These are phyloP conservation scores for Trematocara macrostoma DNA, from an alignment of 2,113 vertebrate genomes.

Conservation along the genomic window DNA sequence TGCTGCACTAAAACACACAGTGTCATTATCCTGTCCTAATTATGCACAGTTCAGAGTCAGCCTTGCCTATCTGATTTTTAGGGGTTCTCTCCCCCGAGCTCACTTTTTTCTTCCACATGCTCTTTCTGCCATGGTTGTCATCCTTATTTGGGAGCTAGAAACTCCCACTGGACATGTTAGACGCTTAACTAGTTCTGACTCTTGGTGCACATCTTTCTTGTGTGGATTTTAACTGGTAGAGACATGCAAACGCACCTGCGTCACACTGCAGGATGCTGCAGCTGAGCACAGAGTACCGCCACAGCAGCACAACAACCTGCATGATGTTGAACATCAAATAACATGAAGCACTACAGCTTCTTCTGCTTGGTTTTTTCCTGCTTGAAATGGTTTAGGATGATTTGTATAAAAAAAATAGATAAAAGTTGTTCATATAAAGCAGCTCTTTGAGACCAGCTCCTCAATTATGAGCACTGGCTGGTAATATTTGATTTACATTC, in stretches of 20 bases:
- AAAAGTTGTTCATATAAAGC: not conserved
- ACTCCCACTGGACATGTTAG: constrained; percentile 38
- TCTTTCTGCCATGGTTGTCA: constrained; percentile 32
- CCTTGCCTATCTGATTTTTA: constrained; percentile 16
- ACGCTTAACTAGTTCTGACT: constrained; percentile 48
- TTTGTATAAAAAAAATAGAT: not conserved
- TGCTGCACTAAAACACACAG: constrained; percentile 41
- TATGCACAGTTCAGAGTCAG: constrained; percentile 23
- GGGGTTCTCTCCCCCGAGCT: constrained; percentile 14
- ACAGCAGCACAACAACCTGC: not conserved
- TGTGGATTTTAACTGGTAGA: constrained; percentile 36
- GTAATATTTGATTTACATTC: not conserved
- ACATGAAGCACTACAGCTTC: not conserved
- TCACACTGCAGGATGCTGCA: constrained; percentile 34
- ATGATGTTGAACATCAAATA: not conserved
- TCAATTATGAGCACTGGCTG: not conserved
- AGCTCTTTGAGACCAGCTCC: not conserved
- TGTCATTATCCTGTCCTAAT: constrained; percentile 46
- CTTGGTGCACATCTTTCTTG: constrained; percentile 32
- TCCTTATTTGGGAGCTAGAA: constrained; percentile 37
- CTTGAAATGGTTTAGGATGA: not conserved
- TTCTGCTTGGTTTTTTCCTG: not conserved
- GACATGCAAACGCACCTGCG: constrained; percentile 48
- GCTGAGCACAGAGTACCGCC: constrained; percentile 27
- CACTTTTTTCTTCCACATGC: not conserved